Base-by-base conservation (phyloP, 2,113 vertebrate species). In the Athene cunicularia region DNA sequence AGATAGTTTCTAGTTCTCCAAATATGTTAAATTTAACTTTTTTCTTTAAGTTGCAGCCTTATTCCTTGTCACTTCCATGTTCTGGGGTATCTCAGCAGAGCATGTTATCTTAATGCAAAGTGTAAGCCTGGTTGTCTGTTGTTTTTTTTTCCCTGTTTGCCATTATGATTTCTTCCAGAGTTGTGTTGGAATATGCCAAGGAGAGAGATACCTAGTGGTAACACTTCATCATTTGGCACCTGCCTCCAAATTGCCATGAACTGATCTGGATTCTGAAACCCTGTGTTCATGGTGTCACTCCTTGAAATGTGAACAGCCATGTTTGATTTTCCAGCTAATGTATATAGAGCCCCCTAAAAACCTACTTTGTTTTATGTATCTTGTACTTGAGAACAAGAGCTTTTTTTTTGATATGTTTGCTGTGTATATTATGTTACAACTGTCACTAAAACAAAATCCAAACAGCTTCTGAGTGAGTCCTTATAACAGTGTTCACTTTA, bases 41-140 rank as follows among this genome's bases (percentile, higher is more conserved):
- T 53, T 75, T 8, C 15, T 75, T 66, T 80, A 41, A 77, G 64
- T 92, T 73, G 11, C 35, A 72, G 50, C 45, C 35, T 86, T 88
- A 33, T 52, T 86, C 18, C 35, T 79, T 60, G 8, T 64, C 45
- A 14, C 9, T 86, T 93, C 68, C 6, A 2, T 53, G 32, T 64
- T 87, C 60, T 83, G 18, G 45, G 35, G 9, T 64, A n/a, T 80
- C 15, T 33, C 35, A 50, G 59, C 45, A 83, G 28, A 45, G 30
- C 3, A 3, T 2, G 2, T 50, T 90, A 19, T 35, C 28, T 24
- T 79, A 90, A 79, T 0, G 0, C 12, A 58, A 16, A 28, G 14
- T 22, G 2, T 81, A 58, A 88, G 35, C 71, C 73, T 50, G n/a
- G 24, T 37, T 0, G 0, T 84, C 94, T 90, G 50, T 58, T 39